Base-by-base conservation (phyloP, 2,113 vertebrate species). In the Lophura nycthemera region DNA sequence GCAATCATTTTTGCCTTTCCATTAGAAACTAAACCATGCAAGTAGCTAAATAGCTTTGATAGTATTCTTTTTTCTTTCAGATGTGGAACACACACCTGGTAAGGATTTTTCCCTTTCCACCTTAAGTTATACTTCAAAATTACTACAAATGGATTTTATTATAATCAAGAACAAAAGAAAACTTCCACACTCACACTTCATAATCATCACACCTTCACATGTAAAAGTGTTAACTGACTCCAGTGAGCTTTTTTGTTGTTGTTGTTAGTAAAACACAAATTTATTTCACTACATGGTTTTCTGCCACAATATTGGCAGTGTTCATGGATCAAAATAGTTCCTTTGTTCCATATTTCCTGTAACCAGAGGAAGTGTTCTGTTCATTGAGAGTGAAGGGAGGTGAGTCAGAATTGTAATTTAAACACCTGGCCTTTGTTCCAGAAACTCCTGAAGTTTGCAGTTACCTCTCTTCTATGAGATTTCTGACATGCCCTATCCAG, bases 331-430 rank as follows among this genome's bases (percentile, higher is more conserved):
- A 93, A 86, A 96, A 93, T 11, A 93, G 87, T 47, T 77, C 87
- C 61, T 96, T 96, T 93, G 90, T 96, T 95, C 50, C 9, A 6
- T 73, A 88, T 76, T 93, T 96, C 95, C 96, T 93, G 89, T 36
- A 96, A 83, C 36, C 50, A 77, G 91, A 77, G 67, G 56, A 70
- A 91, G 64, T 40, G 40, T 80, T 95, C 75, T 83, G 29, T 56
- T 87, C 50, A 61, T 65, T 66, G 72, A 32, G 45, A 66, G 36
- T 4, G 6, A 22, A 96, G 43, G 34, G 67, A 93, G 75, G 75
- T 15, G 66, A 96, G 67, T 87, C 83, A 87, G 63, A 84, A 63
- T 8, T 71, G 90, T 29, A 8, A 16, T 85, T 70, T 64, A 65
- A 93, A 81, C 70, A 92, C 67, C 92, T 84, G 40, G 40, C 19